Evolutionary conservation across 2,113 vertebrate genomes (phyloP), one percentile per base, ranked within the genome.

Genomic region (Lepidothrix coronata): DNA sequence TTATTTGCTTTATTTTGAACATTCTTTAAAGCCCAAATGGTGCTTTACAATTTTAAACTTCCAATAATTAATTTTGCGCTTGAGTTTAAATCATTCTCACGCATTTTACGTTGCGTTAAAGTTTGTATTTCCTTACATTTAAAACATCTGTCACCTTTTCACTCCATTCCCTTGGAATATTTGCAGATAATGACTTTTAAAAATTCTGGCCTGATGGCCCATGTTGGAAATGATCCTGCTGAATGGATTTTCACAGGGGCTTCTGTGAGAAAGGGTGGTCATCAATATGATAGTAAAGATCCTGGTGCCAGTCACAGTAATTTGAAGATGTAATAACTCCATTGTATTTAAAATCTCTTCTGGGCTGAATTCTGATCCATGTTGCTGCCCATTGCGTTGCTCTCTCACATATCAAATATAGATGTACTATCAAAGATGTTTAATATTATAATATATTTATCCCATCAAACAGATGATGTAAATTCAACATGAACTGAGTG

Each of bases 1-100:
- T 75, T 94, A 90, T 91, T 96, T 76, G 85, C 87, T 72, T 95
- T 91, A 89, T 88, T 93, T 63, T 79, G 85, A 93, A 81, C 41
- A 6, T 71, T 43, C 41, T 76, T 58, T 49, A 74, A 89, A 84
- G 62, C 80, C 59, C 67, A 84, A 93, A 81, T 21, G 57, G 48
- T 20, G 41, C 71, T 88, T 78, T 71, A 33, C 20, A 11, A 62
- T 73, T 88, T 68, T 6, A 79, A 92, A 44, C 5, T 25, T 21
- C 17, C 35, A 52, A 72, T 51, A 75, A 94, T 87, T 84, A 91
- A 89, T 90, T 94, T 94, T 76, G 39, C 35, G 35, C 11, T 27
- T 17, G 22, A 78, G 41, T 91, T 93, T 73, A 86, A 91, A 90
- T 77, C 4, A 52, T 79, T 84, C 65, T 92, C 78, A 61, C 48